Evolutionary conservation across 2,797 vertebrate genomes (phyloP).

Genomic region (Chelon auratus): DNA sequence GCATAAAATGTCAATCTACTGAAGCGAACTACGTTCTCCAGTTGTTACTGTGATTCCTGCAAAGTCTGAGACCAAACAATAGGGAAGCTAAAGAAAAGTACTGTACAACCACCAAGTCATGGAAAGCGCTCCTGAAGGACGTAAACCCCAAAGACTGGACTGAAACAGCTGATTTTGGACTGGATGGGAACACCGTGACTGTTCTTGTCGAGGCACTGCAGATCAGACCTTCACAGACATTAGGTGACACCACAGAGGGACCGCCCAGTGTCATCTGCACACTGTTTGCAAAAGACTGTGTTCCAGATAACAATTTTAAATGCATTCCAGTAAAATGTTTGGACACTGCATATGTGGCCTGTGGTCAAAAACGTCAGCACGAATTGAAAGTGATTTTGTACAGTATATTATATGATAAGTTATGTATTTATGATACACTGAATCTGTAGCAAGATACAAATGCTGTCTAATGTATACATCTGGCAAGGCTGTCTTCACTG

Average conservation of each 20-base stretch:
- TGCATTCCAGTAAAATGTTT: conserved; percentile 40
- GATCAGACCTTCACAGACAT: conserved; percentile 21
- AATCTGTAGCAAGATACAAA: conserved; percentile 71
- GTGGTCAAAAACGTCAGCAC: conserved; percentile 41
- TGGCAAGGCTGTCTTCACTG: conserved; percentile 25
- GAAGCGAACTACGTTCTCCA: conserved; percentile 46
- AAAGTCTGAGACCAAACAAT: conserved; percentile 40
- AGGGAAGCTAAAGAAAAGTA: conserved; percentile 23
- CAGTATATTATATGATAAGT: conserved; percentile 75
- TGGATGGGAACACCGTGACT: conserved; percentile 11
- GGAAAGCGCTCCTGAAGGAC: conserved; percentile 18
- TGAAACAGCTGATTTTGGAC: conserved; percentile 33
- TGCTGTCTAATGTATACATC: conserved; percentile 25
- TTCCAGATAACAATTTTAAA: conserved; percentile 36
- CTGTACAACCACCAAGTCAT: neutral
- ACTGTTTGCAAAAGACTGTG: conserved; percentile 48
- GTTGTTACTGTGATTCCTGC: conserved; percentile 50
- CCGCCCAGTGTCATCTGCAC: conserved; percentile 23
- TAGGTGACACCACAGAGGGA: conserved; percentile 19
- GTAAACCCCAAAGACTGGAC: conserved; percentile 6
- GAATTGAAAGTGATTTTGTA: conserved; percentile 63
- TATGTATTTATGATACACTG: conserved; percentile 82
- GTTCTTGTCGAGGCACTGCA: conserved; percentile 15
- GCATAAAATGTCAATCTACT: conserved; percentile 50
- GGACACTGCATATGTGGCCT: conserved; percentile 37